Conservation (phyloP, 2,797 vertebrate species). For the Gila robusta region DNA sequence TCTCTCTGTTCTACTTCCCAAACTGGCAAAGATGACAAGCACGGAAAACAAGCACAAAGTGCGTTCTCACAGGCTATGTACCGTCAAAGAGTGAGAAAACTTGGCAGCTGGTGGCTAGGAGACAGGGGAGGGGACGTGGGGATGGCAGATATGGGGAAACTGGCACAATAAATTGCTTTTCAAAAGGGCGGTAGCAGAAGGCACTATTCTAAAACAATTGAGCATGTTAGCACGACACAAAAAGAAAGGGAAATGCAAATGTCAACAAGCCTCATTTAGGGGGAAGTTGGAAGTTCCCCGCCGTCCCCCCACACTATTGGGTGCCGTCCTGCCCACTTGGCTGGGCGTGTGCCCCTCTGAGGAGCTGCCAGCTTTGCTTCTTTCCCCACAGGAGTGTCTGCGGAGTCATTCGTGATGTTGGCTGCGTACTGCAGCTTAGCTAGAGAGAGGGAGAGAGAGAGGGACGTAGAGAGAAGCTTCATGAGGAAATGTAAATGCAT, state of each 20-base stretch:
- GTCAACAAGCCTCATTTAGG: slow-evolving; percentile 63
- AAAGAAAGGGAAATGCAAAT: slow-evolving; percentile 61
- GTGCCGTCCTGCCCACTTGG: slow-evolving; percentile 66
- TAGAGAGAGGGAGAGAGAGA: slow-evolving; percentile 70
- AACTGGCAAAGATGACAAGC: slow-evolving; percentile 73
- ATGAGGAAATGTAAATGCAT: slow-evolving; percentile 67
- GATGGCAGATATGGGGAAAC: slow-evolving; percentile 69
- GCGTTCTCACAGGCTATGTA: slow-evolving; percentile 72
- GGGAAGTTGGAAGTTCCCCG: slow-evolving; percentile 60
- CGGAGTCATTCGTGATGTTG: slow-evolving; percentile 71
- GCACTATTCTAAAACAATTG: slow-evolving; percentile 77
- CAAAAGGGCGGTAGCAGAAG: slow-evolving; percentile 73
- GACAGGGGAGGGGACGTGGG: slow-evolving; percentile 68
- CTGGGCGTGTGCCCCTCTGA: slow-evolving; percentile 56
- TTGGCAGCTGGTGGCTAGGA: slow-evolving; percentile 68
- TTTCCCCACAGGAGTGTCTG: slow-evolving; percentile 69
- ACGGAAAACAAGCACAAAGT: slow-evolving; percentile 72
- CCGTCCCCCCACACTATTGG: slow-evolving; percentile 62
- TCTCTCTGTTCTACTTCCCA: slow-evolving; percentile 71
- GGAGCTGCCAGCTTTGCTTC: slow-evolving; percentile 70
- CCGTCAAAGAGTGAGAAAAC: slow-evolving; percentile 75
- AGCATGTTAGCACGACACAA: slow-evolving; percentile 71
- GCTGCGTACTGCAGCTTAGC: slow-evolving; percentile 65
- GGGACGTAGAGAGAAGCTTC: slow-evolving; percentile 59
- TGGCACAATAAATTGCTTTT: slow-evolving; percentile 74